These are phyloP conservation scores for Oryzias curvinotus DNA, from an alignment of 2,113 vertebrate genomes.

Conservation along the genomic window DNA sequence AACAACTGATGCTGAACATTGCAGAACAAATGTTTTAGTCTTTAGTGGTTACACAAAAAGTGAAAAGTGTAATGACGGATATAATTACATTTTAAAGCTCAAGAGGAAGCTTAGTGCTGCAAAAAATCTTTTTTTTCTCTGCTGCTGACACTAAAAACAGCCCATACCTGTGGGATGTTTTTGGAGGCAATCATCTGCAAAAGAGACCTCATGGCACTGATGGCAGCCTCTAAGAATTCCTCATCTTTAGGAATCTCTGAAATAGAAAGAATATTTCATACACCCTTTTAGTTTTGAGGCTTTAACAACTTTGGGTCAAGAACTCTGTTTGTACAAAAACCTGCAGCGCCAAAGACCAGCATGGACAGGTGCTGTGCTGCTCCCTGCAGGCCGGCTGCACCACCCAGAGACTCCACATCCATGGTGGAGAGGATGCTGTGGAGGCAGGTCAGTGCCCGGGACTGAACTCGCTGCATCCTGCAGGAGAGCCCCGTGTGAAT, in stretches of 20 bases:
- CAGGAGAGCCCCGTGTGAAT: slow-evolving; percentile 3
- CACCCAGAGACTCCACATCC: slow-evolving; percentile 89
- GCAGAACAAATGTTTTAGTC: too few species aligned
- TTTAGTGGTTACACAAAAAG: too few species aligned
- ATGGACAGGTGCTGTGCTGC: slow-evolving; percentile 89
- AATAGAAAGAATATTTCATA: background rate
- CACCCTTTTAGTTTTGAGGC: background rate
- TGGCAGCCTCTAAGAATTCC: slow-evolving; percentile 94
- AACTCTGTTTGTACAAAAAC: slow-evolving; percentile 56
- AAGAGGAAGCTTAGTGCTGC: too few species aligned
- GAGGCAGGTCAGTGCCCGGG: slow-evolving; percentile 89
- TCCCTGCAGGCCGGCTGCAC: slow-evolving; percentile 82
- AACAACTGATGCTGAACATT: too few species aligned
- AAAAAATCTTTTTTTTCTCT: too few species aligned
- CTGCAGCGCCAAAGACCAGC: slow-evolving; percentile 84
- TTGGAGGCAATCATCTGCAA: slow-evolving; percentile 92
- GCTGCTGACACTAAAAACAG: background rate
- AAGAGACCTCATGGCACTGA: slow-evolving; percentile 90
- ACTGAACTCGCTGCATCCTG: slow-evolving; percentile 89
- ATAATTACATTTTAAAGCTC: too few species aligned
- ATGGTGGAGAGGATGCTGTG: slow-evolving; percentile 90
- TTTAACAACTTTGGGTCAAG: background rate
- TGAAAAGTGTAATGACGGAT: too few species aligned
- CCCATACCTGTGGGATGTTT: slow-evolving; percentile 88
- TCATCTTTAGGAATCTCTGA: slow-evolving; percentile 85